Evolutionary conservation across 2,113 vertebrate species (phyloP).

Genomic region (Neogobius melanostomus): DNA sequence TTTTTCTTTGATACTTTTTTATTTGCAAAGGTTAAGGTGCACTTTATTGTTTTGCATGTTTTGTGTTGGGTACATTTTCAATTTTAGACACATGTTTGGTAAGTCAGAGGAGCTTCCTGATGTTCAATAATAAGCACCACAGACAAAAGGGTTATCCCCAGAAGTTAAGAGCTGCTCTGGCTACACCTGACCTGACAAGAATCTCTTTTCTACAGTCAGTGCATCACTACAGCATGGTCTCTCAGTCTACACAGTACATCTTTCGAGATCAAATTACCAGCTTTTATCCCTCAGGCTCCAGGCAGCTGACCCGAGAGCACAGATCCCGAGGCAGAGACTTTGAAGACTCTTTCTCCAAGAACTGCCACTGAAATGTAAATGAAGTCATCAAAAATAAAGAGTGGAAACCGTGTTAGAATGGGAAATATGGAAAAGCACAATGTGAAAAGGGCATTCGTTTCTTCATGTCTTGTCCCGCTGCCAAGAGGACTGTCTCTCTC

Average conservation of each 20-base stretch:
- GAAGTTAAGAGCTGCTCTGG: not conserved
- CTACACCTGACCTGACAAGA: conserved; percentile 32
- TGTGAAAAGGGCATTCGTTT: conserved; percentile 6
- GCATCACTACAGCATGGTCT: conserved; percentile 19
- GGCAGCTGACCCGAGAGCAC: conserved; percentile 38
- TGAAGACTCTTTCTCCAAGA: conserved; percentile 40
- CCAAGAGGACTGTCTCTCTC: conserved; percentile 1
- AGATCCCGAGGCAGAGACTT: conserved; percentile 34
- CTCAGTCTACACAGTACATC: conserved; percentile 28
- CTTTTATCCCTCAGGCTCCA: conserved; percentile 56
- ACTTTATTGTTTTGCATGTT: no score
- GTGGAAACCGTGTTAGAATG: conserved; percentile 1
- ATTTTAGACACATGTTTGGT: not conserved
- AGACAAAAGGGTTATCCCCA: not conserved
- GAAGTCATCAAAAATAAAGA: conserved; percentile 21
- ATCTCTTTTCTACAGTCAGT: conserved; percentile 22
- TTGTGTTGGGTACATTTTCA: no score
- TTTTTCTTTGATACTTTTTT: no score
- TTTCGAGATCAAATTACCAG: conserved; percentile 20
- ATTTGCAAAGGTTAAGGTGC: no score
- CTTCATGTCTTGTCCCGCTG: conserved; percentile 26
- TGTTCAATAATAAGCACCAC: not conserved
- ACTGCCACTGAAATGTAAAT: conserved; percentile 56
- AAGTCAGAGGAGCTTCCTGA: not conserved
- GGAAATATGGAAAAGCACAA: conserved; percentile 33